Conservation (phyloP, 1,140 invertebrate species). For the Zelostemma sp. region DNA sequence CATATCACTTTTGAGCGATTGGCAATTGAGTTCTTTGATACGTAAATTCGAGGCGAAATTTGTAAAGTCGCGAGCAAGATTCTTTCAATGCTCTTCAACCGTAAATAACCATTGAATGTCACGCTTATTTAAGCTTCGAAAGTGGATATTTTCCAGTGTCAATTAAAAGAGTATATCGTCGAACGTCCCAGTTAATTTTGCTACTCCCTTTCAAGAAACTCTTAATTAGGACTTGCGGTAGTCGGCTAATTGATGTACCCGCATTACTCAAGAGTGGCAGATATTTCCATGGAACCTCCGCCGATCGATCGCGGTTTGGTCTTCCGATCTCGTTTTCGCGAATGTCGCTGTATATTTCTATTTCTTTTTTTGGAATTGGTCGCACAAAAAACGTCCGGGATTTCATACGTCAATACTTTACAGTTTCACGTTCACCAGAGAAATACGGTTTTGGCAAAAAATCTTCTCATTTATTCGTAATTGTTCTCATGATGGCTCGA, state of each 20-base stretch:
- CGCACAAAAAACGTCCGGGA: not conserved
- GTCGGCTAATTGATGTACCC: constrained; percentile 24
- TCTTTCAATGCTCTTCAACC: too few species aligned
- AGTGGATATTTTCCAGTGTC: not conserved
- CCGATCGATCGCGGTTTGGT: constrained; percentile 36
- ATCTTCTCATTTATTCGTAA: not conserved
- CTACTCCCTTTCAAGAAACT: constrained; percentile 29
- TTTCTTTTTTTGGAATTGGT: not conserved
- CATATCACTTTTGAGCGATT: too few species aligned
- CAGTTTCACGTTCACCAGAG: too few species aligned
- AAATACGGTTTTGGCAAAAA: not conserved
- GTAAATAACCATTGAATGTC: constrained; percentile 12
- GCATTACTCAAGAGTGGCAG: constrained; percentile 18
- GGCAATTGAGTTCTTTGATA: too few species aligned
- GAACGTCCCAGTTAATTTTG: constrained; percentile 21
- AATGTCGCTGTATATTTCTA: not conserved
- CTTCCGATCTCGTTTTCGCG: constrained; percentile 34
- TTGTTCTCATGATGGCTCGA: too few species aligned
- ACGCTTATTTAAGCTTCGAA: not conserved
- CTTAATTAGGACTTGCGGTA: constrained; percentile 34
- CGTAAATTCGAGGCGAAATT: too few species aligned
- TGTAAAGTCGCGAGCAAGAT: too few species aligned
- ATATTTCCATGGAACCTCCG: constrained; percentile 27
- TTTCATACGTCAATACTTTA: not conserved
- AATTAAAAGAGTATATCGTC: not conserved